Percentiles rank a stretch among this genome's conserved stretches.
These are phyloP conservation scores for Scylla paramamosain DNA, from an alignment of 1,140 invertebrate species.

Conservation along the genomic window DNA sequence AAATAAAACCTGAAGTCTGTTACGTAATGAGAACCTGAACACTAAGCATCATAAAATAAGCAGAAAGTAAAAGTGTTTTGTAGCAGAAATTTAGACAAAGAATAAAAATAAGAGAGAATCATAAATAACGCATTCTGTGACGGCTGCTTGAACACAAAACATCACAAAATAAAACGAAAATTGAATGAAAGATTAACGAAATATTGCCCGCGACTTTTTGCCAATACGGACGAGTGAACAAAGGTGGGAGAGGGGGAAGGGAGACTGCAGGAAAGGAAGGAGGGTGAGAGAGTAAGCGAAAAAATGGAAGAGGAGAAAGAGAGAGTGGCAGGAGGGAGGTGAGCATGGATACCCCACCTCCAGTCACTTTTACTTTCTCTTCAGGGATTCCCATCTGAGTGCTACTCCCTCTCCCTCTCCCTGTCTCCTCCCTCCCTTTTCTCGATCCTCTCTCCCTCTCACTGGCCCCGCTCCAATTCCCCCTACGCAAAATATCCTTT, in stretches of 20 bases:
- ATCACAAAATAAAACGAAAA: too few relatives aligned
- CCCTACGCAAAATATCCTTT: background rate
- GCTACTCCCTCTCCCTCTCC: background rate
- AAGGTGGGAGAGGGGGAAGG: background rate
- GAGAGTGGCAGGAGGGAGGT: background rate
- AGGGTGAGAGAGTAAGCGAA: background rate
- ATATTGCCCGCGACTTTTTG: background rate
- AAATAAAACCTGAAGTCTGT: too few relatives aligned
- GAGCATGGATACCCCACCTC: background rate
- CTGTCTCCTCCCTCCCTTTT: background rate
- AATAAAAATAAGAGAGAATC: too few relatives aligned
- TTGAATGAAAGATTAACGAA: too few relatives aligned
- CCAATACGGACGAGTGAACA: background rate
- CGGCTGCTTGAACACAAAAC: too few relatives aligned
- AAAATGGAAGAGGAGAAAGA: background rate
- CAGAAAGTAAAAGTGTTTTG: too few relatives aligned
- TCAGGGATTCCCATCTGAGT: background rate
- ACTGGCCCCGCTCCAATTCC: slow-evolving; percentile 1
- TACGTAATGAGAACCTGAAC: too few relatives aligned
- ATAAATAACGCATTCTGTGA: too few relatives aligned
- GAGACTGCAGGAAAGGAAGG: background rate
- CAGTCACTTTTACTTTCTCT: slow-evolving; percentile 14
- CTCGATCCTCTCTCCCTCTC: background rate
- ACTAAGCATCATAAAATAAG: too few relatives aligned
- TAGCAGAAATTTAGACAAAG: too few relatives aligned